Percentiles rank a stretch among this genome's conserved stretches.
Conservation (phyloP, 1,140 invertebrate genomes). For the Linepithema humile region DNA sequence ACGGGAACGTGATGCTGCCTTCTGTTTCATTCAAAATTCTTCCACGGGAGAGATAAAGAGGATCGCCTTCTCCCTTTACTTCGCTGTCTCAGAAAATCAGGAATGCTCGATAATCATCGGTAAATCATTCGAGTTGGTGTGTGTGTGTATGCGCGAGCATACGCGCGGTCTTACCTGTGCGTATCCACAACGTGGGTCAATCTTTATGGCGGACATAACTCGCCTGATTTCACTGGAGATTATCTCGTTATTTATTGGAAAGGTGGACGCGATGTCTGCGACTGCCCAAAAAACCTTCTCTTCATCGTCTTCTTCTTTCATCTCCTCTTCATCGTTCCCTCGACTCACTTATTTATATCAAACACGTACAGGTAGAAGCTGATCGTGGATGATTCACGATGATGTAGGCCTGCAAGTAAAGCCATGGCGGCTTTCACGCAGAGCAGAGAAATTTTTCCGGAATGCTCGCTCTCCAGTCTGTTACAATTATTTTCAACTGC, state of each 20-base stretch:
- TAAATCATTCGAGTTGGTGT: conserved; percentile 71
- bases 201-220: conserved; percentile 83
- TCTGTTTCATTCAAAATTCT: conserved; percentile 53
- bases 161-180: conserved; percentile 51
- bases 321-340: conserved; percentile 17
- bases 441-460: conserved; percentile 36
- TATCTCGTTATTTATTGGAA: conserved; percentile 84
- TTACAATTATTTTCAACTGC: conserved; percentile 23
- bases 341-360: conserved; percentile 22
- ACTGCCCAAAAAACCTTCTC: conserved; percentile 65
- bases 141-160: conserved; percentile 18
- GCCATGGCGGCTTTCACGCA: conserved; percentile 20
- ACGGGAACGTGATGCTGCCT: conserved; percentile 49
- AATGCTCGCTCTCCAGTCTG: background rate
- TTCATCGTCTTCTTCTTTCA: conserved; percentile 27
- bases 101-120: conserved; percentile 80
- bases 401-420: conserved; percentile 2
- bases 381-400: conserved; percentile 52
- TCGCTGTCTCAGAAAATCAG: conserved; percentile 73
- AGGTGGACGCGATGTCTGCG: conserved; percentile 72
- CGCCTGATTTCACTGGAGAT: conserved; percentile 83
- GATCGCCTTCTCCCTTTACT: background rate
- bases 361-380: conserved; percentile 26
- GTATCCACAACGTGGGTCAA: conserved; percentile 68
- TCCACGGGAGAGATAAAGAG: background rate